Base-by-base conservation (phyloP, 1,140 invertebrate genomes). In the Chrysoperla carnea region DNA sequence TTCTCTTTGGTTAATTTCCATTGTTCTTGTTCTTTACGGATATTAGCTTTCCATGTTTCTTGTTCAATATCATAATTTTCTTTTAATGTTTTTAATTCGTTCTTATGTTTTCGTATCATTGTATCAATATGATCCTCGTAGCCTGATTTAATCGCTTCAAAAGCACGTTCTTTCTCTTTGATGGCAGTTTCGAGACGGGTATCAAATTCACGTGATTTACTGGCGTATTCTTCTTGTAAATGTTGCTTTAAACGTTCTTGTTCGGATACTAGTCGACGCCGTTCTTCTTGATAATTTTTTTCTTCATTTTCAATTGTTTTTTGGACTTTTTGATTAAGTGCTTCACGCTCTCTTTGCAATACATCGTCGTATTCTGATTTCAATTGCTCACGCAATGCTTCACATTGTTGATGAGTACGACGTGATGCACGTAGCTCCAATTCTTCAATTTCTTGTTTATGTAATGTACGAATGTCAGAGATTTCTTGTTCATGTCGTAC, bases 381-480 rank as follows among this genome's bases (percentile, higher is more conserved):
- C 40, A 53, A 63, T 44, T 57, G 70, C 55, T 62, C 68, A 48
- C 60, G 69, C 50, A 61, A 65, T 45, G 42, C 43, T 42, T 57
- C 66, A 43, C 40, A 67, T 51, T 70, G 66, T 37, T 70, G 63
- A 49, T 67, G 62, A n/a, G 64, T 60, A 46, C 70, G 63, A 35
- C 72, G 56, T 41, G 67, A 62, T 3, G 62, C 61, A 7, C 67
- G 59, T 36, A 72, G 52, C 49, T 76, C 74, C 0, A 66, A 51
- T 39, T 75, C 71, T 41, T 71, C 67, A 5, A 74, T 53, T 52
- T 75, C 71, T 17, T 66, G 63, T 42, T 76, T 69, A 53, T 80
- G 76, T 17, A 65, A 48, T 6, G 66, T 56, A 47, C 72, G 59
- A n/a, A 76, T 47, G 48, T 75, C 70, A 0, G 64, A 57, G 15